Percentiles rank a stretch among this genome's conserved stretches.
Evolutionary conservation across 1,140 invertebrate genomes (phyloP).

Genomic region (Drosophila ficusphila): DNA sequence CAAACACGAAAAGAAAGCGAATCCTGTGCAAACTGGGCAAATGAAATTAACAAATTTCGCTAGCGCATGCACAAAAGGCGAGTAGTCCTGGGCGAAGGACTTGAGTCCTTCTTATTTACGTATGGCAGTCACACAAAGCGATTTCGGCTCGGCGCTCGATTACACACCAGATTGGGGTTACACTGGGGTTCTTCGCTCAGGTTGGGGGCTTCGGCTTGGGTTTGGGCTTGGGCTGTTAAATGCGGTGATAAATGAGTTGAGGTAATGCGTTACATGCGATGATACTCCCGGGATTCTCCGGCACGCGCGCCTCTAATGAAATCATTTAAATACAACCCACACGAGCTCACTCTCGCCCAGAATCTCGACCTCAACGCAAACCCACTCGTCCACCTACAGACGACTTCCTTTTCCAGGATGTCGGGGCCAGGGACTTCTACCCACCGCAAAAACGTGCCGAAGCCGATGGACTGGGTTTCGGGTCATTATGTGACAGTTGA

Average conservation of each 20-base stretch:
- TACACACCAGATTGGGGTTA: constrained; percentile 54
- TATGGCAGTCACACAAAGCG: constrained; percentile 80
- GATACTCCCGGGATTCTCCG: constrained; percentile 54
- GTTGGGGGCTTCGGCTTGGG: background rate
- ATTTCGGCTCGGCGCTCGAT: constrained; percentile 67
- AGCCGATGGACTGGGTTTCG: constrained; percentile 8
- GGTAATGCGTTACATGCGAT: constrained; percentile 70
- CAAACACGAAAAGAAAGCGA: constrained; percentile 33
- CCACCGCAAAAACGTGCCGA: constrained; percentile 64
- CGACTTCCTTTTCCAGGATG: constrained; percentile 3
- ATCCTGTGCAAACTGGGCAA: constrained; percentile 70
- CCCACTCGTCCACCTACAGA: constrained; percentile 10
- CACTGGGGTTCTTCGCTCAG: background rate
- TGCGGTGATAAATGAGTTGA: constrained; percentile 79
- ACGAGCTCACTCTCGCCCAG: constrained; percentile 11
- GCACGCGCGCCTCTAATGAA: constrained; percentile 75
- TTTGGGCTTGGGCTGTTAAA: constrained; percentile 50
- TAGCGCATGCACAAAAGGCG: constrained; percentile 60
- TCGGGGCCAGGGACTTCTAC: constrained; percentile 14
- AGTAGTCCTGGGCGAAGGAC: constrained; percentile 2
- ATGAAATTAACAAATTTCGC: constrained; percentile 79
- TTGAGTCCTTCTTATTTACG: constrained; percentile 63
- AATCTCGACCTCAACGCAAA: too few species aligned
- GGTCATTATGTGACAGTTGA: constrained; percentile 23
- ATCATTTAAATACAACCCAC: constrained; percentile 76